These are phyloP conservation scores for Sebastes minor DNA, from an alignment of 2,797 vertebrate species.

Conservation along the genomic window DNA sequence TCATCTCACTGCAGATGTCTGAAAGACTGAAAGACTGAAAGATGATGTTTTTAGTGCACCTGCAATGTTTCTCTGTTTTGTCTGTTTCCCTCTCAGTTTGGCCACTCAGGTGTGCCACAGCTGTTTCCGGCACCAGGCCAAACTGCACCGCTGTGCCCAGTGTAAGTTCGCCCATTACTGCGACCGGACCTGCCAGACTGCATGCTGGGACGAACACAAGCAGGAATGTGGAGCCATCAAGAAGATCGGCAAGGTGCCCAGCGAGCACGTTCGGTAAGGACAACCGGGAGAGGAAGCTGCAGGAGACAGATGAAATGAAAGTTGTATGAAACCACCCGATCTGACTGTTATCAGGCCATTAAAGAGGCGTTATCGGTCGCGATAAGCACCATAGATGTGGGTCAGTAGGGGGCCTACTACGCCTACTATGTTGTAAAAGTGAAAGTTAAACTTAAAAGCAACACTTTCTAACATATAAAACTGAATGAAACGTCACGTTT, in stretches of 20 bases:
- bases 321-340: neutral
- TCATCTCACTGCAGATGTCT: neutral
- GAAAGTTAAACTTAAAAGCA: too few relatives aligned
- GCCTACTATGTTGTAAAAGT: too few relatives aligned
- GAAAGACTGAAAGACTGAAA: neutral
- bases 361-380: too few relatives aligned
- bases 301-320: neutral
- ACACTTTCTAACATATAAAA: too few relatives aligned
- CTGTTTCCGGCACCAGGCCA: conserved; percentile 91
- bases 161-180: conserved; percentile 96
- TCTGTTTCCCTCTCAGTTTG: conserved; percentile 76
- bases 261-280: conserved; percentile 89
- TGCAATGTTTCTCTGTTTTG: neutral
- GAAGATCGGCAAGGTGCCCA: conserved; percentile 82
- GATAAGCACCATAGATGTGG: too few relatives aligned
- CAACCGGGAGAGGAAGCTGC: neutral
- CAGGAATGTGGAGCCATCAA: conserved; percentile 91
- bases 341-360: too few relatives aligned
- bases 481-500: too few relatives aligned
- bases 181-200: conserved; percentile 94
- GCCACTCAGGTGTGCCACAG: conserved; percentile 89
- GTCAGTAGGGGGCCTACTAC: too few relatives aligned
- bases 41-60: neutral
- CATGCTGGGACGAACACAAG: conserved; percentile 93
- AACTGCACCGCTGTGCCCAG: conserved; percentile 91